Base-by-base conservation (phyloP, 2,888 invertebrate genomes). In the Melipona beecheii region DNA sequence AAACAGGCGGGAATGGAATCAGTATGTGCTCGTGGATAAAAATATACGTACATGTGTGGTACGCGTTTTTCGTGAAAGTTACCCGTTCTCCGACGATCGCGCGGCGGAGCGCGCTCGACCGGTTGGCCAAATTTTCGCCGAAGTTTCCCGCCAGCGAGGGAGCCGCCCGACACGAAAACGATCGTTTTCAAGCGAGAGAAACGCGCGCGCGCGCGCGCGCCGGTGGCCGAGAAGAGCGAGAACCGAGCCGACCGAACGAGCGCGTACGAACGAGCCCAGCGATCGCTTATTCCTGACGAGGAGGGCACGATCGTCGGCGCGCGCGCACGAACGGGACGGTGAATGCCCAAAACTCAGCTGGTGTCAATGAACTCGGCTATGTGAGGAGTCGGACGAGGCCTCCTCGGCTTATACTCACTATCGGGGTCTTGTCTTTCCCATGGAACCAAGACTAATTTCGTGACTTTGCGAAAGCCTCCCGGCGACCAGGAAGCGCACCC, bases 371-470 rank as follows among this genome's bases (percentile, higher is more conserved):
- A 94, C 94, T 91, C 93, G 90, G 90, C 92, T 92, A 93, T 93
- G 93, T 93, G 93, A 93, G 92, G 93, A 93, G 93, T 92, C 89
- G 89, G 86, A 87, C 88, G 89, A 86, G 88, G 90, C 91, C 89
- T 89, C 87, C 90, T 78, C 86, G 84, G 88, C 90, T 82, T 91
- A 86, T 91, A 91, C 92, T 89, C 92, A 91, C 93, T 93, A 94
- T 93, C 93, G 93, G 93, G 94, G 94, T 94, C 94, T 94, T 94
- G 94, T 94, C 94, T 94, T 94, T 94, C 94, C 94, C 94, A 94
- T 94, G 94, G 92, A 92, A 92, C 92, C 93, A 92, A 93, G 93
- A 93, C 93, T 94, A 94, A 94, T 94, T 94, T 94, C 93, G 93
- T 93, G 92, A 93, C 92, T 93, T 92, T 92, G 93, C 92, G 92